phyloP scores from a whole-genome alignment of 1,140 invertebrate genomes.

The Aphelenchoides avenae region DNA sequence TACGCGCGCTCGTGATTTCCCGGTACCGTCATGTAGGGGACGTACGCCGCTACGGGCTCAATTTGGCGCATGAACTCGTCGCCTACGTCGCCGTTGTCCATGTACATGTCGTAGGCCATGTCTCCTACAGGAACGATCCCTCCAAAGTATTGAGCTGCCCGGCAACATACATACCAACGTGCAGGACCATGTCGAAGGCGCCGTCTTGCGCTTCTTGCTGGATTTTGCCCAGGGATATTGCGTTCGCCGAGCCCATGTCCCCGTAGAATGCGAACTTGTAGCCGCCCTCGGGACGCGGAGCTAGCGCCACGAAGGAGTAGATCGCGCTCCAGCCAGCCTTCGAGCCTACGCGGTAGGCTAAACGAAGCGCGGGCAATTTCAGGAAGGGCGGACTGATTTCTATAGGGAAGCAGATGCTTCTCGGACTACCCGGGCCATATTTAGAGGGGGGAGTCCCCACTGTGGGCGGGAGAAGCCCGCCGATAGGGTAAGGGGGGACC shows the following conservation, averaged over 20 bases:
- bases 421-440: no score
- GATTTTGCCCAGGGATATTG: conserved; percentile 61
- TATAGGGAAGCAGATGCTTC: no score
- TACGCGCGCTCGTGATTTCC: conserved; percentile 78
- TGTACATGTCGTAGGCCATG: conserved; percentile 90
- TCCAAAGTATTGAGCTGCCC: conserved; percentile 12
- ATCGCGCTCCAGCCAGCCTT: conserved; percentile 60
- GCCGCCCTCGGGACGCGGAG: conserved; percentile 59
- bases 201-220: conserved; percentile 59
- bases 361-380: no score
- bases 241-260: conserved; percentile 64
- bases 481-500: no score
- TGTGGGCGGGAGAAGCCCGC: no score
- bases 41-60: conserved; percentile 75
- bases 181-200: conserved; percentile 64
- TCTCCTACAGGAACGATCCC: no score
- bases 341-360: conserved; percentile 60
- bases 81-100: conserved; percentile 72
- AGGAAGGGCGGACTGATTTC: neutral
- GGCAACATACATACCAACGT: conserved; percentile 58
- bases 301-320: conserved; percentile 59
- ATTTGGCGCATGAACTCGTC: conserved; percentile 85
- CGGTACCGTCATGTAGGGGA: conserved; percentile 84
- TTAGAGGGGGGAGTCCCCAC: no score
- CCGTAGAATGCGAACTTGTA: conserved; percentile 63